phyloP scores from a whole-genome alignment of 2,888 invertebrate species.

The Hartigia nigra region DNA sequence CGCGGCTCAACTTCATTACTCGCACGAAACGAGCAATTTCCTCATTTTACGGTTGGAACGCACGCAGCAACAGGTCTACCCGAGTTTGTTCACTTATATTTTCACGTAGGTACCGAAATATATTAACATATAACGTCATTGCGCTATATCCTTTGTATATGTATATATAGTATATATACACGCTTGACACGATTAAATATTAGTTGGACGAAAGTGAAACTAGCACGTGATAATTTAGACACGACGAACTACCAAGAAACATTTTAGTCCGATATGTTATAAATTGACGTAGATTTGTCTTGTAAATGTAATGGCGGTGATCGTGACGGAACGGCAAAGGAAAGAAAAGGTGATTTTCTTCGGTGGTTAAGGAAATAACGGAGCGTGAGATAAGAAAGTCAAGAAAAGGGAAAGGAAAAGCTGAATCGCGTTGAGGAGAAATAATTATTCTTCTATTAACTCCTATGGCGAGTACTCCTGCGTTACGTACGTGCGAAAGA shows the following conservation, averaged over 20 bases:
- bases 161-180: not conserved
- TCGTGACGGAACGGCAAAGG: not conserved
- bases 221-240: not conserved
- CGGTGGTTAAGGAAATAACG: not conserved
- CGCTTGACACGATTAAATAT: not conserved
- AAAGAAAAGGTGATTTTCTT: not conserved
- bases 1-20: slow-evolving; percentile 17
- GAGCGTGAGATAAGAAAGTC: not conserved
- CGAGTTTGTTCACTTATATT: not conserved
- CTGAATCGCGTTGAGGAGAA: not conserved
- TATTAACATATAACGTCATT: not conserved
- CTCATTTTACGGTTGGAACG: slow-evolving; percentile 32
- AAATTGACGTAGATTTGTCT: not conserved
- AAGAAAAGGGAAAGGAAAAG: not conserved
- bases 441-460: not conserved
- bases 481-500: not conserved
- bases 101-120: not conserved
- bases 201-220: not conserved
- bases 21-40: slow-evolving; percentile 38
- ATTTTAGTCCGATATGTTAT: not conserved
- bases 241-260: not conserved
- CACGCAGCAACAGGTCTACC: not conserved
- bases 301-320: not conserved
- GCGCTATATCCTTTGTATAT: not conserved
- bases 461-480: not conserved